Evolutionary conservation across 2,888 invertebrate species (phyloP), one percentile per base, ranked within the genome.

Genomic region (Sesia apiformis): DNA sequence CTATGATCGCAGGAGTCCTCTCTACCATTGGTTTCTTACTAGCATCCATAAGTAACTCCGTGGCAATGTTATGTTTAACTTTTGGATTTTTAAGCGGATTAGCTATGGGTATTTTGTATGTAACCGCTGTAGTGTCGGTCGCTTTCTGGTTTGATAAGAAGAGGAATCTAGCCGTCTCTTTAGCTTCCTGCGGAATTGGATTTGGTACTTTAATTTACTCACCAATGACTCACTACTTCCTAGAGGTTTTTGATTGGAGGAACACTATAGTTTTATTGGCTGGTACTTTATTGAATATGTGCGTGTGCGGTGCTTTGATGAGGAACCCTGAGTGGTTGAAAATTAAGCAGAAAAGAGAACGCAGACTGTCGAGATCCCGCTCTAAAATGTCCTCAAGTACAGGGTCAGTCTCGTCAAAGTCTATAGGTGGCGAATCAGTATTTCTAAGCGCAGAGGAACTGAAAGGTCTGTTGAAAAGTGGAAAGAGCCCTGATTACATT

Each of bases 101-200:
- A 55, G 96, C 96, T 0, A 89, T 97, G 78, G 96, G 96, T 7
- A 85, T 96, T 57, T 93, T 95, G 64, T 97, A 96, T 74, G 96
- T 97, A 38, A 95, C 97, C 3, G 95, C 96, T 4, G 96, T 97
- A 3, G 97, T 97, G 0, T 94, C 95, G 49, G 95, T 97, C 49
- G 96, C 97, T 0, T 97, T 96, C 75, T 97, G 97, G 94, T 97
- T 97, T 70, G 96, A 97, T 69, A 95, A 95, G 74, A 93, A 93
- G 74, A 91, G 97, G 53, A 95, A 95, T 40, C 89, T 97, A 59
- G 97, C 97, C 3, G 96, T 96, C 0, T 95, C 97, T 4, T 84
- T 97, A 55, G 95, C 96, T 0, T 96, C 96, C 0, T 96, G 96
- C 60, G 97, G 97, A 3, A 95, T 96, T 0, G 97, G 97, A 0